Conservation (phyloP, 2,113 vertebrate genomes). For the Ceyx margarethae region DNA sequence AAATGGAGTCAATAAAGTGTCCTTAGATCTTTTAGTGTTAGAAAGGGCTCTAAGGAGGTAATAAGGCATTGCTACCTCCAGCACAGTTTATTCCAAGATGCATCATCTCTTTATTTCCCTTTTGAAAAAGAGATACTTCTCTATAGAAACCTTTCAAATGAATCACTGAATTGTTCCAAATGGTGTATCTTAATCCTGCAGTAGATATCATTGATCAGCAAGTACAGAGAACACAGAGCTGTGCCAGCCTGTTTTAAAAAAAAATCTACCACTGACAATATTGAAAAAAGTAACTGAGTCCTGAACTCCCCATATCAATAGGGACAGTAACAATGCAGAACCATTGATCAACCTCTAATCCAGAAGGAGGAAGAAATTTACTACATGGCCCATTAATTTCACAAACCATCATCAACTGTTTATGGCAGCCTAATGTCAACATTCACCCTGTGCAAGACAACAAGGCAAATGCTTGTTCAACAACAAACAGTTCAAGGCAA, state of each 20-base stretch:
- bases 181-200: not conserved
- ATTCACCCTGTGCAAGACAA: not conserved
- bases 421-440: constrained; percentile 61
- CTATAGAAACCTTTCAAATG: not conserved
- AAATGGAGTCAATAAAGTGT: not conserved
- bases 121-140: not conserved
- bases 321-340: not conserved
- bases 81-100: not conserved
- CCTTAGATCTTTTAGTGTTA: not conserved
- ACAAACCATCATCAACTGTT: constrained; percentile 4
- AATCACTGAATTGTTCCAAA: constrained; percentile 4
- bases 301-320: not conserved
- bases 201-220: not conserved
- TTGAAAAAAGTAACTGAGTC: not conserved
- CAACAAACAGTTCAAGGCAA: not conserved
- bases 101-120: not conserved
- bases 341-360: constrained; percentile 40
- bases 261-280: not conserved
- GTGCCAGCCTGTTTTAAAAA: not conserved
- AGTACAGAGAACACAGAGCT: not conserved
- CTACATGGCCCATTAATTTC: constrained; percentile 34
- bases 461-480: constrained; percentile 1
- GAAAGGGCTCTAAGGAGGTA: not conserved
- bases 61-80: not conserved
- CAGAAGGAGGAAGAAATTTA: constrained; percentile 34